Conservation (phyloP, 2,113 vertebrate genomes). For the Pachypanchax playfairii region DNA sequence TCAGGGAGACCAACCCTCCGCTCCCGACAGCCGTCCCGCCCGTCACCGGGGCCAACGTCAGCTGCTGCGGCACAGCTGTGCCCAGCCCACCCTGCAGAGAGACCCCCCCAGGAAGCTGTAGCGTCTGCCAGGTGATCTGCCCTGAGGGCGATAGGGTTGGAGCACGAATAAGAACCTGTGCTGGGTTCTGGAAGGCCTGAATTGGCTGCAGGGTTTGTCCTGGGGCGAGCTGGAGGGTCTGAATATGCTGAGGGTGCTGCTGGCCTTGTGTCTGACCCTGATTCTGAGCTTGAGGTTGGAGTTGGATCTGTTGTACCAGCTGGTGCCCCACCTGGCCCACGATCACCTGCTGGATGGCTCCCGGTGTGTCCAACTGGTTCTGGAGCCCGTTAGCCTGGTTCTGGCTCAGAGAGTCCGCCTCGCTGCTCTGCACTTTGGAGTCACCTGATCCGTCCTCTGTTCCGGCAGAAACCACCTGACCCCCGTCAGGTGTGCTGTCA, state of each 20-base stretch:
- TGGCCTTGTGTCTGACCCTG: slow-evolving; percentile 75
- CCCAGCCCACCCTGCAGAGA: slow-evolving; percentile 91
- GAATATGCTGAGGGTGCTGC: slow-evolving; percentile 87
- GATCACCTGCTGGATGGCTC: slow-evolving; percentile 93
- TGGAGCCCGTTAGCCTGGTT: slow-evolving; percentile 93
- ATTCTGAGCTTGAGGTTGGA: slow-evolving; percentile 89
- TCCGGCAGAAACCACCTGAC: slow-evolving; percentile 82
- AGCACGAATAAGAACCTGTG: slow-evolving; percentile 96
- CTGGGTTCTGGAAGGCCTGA: slow-evolving; percentile 91
- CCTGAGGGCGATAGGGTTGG: slow-evolving; percentile 95
- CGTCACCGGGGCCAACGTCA: slow-evolving; percentile 92
- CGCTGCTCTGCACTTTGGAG: slow-evolving; percentile 79
- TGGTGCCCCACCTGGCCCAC: slow-evolving; percentile 95
- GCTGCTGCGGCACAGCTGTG: slow-evolving; percentile 88
- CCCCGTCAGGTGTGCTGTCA: slow-evolving; percentile 83
- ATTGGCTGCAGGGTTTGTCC: slow-evolving; percentile 81
- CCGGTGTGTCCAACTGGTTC: slow-evolving; percentile 82
- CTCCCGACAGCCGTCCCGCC: slow-evolving; percentile 86
- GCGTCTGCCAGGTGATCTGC: slow-evolving; percentile 98
- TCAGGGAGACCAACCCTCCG: slow-evolving; percentile 89
- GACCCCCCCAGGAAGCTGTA: slow-evolving; percentile 85
- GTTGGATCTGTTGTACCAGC: slow-evolving; percentile 94
- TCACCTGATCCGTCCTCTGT: slow-evolving; percentile 81
- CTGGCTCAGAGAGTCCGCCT: slow-evolving; percentile 84
- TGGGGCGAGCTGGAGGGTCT: slow-evolving; percentile 91